Percentiles rank a stretch among this genome's conserved stretches.
Conservation (phyloP, 1,140 invertebrate genomes). For the Drosophila lini region DNA sequence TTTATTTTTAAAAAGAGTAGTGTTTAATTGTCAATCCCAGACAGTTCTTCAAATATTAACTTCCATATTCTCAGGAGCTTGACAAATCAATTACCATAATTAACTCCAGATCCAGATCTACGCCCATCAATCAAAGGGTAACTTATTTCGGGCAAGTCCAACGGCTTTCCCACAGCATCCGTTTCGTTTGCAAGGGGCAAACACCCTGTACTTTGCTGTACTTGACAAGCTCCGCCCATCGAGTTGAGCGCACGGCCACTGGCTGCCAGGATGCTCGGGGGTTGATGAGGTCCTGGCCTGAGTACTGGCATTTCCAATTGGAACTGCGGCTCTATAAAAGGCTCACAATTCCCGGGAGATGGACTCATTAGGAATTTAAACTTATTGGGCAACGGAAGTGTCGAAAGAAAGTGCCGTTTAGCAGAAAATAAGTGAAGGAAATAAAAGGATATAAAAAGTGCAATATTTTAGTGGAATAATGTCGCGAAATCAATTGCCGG, state of each 20-base stretch:
- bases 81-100: constrained; percentile 24
- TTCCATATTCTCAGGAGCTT: not conserved
- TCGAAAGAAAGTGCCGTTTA: not conserved
- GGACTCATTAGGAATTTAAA: constrained; percentile 61
- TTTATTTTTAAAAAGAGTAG: not conserved
- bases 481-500: constrained; percentile 85
- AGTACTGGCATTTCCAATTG: constrained; percentile 70
- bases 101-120: constrained; percentile 7
- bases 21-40: not conserved
- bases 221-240: constrained; percentile 71
- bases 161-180: constrained; percentile 60
- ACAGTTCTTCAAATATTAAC: not conserved
- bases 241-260: constrained; percentile 51
- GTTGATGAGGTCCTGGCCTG: constrained; percentile 36
- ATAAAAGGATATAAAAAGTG: not conserved
- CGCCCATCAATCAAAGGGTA: constrained; percentile 3
- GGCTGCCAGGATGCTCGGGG: constrained; percentile 58
- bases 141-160: constrained; percentile 15
- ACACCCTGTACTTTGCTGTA: constrained; percentile 76
- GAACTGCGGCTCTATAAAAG: constrained; percentile 72
- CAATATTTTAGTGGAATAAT: constrained; percentile 42
- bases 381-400: constrained; percentile 65
- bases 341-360: constrained; percentile 66
- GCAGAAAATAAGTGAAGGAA: not conserved
- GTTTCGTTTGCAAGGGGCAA: constrained; percentile 13